Evolutionary conservation across 2,888 invertebrate genomes (phyloP), one percentile per base, ranked within the genome.

Genomic region (Drosophila emarginata): DNA sequence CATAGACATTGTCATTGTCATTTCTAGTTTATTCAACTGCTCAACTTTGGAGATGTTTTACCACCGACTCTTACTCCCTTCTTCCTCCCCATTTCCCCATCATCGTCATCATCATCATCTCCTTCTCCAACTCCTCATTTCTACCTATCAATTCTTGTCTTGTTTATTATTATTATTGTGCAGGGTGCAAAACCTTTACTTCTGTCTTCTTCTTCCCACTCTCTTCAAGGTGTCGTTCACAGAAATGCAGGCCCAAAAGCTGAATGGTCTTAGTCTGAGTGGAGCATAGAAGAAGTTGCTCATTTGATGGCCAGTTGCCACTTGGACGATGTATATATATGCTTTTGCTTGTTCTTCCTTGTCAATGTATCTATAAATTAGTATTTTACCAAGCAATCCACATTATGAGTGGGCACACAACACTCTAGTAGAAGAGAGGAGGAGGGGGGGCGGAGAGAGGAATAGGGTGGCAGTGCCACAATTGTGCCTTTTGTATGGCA

Each of bases 361-460:
- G 84, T 85, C 84, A 83, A 88, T 85, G 87, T 88, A 88, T 88
- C 84, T 88, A 86, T 86, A 88, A 86, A 80, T 88, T 86, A 86
- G 80, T 86, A 86, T 88, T 85, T 86, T 85, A 83, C 74, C 88
- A 84, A 66, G 68, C 80, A 77, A 67, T 78, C 69, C 77, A 60
- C 74, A 67, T 74, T 85, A 86, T 88, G 72, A 78, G 87, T 86
- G 84, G 70, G 72, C 18, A 45, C 18, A 45, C 45, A 45, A 21
- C 18, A 39, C 45, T 11, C 4, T 21, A 45, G 39, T 39, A 6
- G 6, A 14, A n/a, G n/a, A 2, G 40, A 5, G 21, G 21, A 26
- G 59, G 45, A 36, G 40, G 14, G 18, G 11, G 50, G 28, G 65
- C 37, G 32, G 53, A 28, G 18, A 40, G 54, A 58, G 52, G 61